Evolutionary conservation across 2,888 invertebrate species (phyloP).

Genomic region (Opisthograptis luteolata): DNA sequence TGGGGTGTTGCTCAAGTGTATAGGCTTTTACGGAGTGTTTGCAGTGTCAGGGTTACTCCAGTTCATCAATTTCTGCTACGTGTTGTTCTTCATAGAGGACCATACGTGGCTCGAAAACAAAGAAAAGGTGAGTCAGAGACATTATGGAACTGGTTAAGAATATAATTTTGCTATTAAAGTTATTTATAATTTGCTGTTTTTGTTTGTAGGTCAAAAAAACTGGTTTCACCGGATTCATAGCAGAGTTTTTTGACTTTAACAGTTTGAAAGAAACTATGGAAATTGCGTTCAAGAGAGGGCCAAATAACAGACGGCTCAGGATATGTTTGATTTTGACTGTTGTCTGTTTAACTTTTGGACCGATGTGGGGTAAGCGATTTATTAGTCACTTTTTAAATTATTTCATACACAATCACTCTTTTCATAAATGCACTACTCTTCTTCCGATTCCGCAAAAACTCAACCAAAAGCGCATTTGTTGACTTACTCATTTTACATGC

Average conservation of each 20-base stretch:
- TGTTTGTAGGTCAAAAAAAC: slow-evolving; percentile 55
- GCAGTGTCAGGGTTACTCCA: slow-evolving; percentile 68
- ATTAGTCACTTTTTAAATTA: not conserved
- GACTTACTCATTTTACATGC: no score
- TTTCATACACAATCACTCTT: no score
- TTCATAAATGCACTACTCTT: no score
- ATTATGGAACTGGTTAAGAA: slow-evolving; percentile 6
- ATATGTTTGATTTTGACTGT: slow-evolving; percentile 67
- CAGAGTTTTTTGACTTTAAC: slow-evolving; percentile 77
- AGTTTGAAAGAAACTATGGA: slow-evolving; percentile 78
- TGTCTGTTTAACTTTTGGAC: slow-evolving; percentile 71
- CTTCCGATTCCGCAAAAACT: no score
- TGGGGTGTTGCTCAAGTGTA: slow-evolving; percentile 62
- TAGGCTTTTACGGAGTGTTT: slow-evolving; percentile 84
- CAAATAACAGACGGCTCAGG: slow-evolving; percentile 66
- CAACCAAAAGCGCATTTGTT: no score
- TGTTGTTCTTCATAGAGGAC: slow-evolving; percentile 69
- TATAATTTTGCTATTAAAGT: slow-evolving; percentile 1
- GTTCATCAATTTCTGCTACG: slow-evolving; percentile 73
- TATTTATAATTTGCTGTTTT: slow-evolving; percentile 1
- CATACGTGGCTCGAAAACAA: slow-evolving; percentile 72
- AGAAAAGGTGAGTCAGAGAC: slow-evolving; percentile 57
- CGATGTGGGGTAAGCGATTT: slow-evolving; percentile 69
- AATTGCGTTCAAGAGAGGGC: slow-evolving; percentile 79
- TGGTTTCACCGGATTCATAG: slow-evolving; percentile 58